A percentile compares a stretch with the other conserved stretches of the same genome.
Conservation (phyloP, 2,113 vertebrate genomes). For the Oncorhynchus nerka region DNA sequence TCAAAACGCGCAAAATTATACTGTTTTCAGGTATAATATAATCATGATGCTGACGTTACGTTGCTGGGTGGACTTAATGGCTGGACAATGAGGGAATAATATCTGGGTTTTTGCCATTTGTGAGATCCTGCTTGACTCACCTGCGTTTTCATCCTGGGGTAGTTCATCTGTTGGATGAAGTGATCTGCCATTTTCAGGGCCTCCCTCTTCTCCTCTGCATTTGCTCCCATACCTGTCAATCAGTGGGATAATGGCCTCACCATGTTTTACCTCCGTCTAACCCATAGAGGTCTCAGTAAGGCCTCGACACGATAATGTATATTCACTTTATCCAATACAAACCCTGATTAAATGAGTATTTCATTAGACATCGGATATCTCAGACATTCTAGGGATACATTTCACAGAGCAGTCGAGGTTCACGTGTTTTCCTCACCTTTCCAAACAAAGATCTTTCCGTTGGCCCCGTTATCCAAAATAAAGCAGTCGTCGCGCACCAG, state of each 20-base stretch:
- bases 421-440: constrained; percentile 76
- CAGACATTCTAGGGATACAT: not conserved
- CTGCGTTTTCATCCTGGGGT: constrained; percentile 83
- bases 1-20: too few species aligned
- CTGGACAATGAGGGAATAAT: too few species aligned
- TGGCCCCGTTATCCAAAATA: constrained; percentile 83
- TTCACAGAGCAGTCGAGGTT: constrained; percentile 2
- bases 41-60: too few species aligned
- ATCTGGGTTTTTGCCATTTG: not conserved
- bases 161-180: constrained; percentile 83
- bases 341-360: not conserved
- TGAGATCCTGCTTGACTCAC: constrained; percentile 60
- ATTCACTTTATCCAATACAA: not conserved
- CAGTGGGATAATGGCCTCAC: not conserved
- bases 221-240: constrained; percentile 79
- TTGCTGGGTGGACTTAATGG: too few species aligned
- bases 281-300: too few species aligned
- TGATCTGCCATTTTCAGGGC: constrained; percentile 83
- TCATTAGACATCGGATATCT: not conserved
- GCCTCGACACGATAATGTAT: not conserved
- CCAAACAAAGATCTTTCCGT: constrained; percentile 86
- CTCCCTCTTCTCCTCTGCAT: constrained; percentile 76
- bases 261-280: too few species aligned
- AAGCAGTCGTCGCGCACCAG: constrained; percentile 88
- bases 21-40: too few species aligned